A percentile compares a stretch with the other conserved stretches of the same genome.
phyloP scores from a whole-genome alignment of 2,888 invertebrate species.

The Apodemia duryi region DNA sequence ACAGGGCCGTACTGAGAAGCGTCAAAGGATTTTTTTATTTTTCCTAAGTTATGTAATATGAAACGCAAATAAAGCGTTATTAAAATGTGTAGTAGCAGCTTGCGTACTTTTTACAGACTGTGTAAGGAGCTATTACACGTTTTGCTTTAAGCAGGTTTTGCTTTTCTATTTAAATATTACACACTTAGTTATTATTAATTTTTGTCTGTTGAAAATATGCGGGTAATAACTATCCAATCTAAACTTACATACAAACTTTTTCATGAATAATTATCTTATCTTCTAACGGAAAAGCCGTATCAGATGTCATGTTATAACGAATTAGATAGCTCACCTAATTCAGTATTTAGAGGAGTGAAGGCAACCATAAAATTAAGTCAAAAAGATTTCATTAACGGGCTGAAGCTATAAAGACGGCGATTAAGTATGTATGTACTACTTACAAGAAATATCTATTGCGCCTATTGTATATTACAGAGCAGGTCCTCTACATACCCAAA shows the following conservation, averaged over 20 bases:
- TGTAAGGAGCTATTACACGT: constrained; percentile 17
- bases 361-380: constrained; percentile 18
- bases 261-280: constrained; percentile 53
- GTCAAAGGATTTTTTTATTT: constrained; percentile 33
- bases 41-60: constrained; percentile 30
- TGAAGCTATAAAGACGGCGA: constrained; percentile 14
- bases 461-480: background rate
- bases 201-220: constrained; percentile 39
- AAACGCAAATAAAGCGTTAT: constrained; percentile 30
- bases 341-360: background rate
- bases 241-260: constrained; percentile 48
- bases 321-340: background rate
- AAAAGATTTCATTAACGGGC: background rate
- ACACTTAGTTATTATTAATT: constrained; percentile 25
- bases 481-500: background rate
- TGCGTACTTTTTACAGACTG: constrained; percentile 17
- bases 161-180: too few relatives aligned
- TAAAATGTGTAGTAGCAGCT: constrained; percentile 22
- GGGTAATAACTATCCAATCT: constrained; percentile 46
- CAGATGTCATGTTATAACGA: background rate
- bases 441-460: too few relatives aligned
- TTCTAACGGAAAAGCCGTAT: constrained; percentile 36
- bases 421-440: background rate
- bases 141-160: background rate
- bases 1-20: constrained; percentile 57